Evolutionary conservation across 2,113 vertebrate genomes (phyloP).

Genomic region (Myotis lucifugus): DNA sequence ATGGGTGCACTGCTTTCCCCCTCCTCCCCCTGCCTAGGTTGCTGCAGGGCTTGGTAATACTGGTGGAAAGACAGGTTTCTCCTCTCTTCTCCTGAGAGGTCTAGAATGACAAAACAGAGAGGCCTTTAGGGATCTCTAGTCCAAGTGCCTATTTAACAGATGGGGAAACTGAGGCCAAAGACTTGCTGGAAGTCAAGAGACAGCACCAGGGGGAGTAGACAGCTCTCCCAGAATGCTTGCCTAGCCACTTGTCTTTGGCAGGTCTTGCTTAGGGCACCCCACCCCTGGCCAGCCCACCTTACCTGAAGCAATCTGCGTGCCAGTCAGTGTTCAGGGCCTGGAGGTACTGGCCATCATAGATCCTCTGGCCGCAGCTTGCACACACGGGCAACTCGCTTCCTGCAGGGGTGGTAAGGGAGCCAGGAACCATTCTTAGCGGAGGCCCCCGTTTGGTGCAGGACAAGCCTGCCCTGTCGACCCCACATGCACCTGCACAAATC

Average conservation of each 20-base stretch:
- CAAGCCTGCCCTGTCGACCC: not conserved
- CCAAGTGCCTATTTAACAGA: conserved; percentile 1
- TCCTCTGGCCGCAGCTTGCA: conserved; percentile 92
- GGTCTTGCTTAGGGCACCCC: not conserved
- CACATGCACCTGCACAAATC: not conserved
- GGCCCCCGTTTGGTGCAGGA: not conserved
- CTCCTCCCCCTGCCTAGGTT: not conserved
- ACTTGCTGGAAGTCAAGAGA: not conserved
- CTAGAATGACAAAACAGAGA: not conserved
- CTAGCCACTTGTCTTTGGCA: not conserved
- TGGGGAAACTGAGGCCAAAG: not conserved
- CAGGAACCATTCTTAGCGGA: conserved; percentile 22
- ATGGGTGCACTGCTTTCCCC: not conserved
- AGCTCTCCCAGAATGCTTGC: not conserved
- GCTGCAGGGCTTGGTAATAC: not conserved
- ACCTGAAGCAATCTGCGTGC: conserved; percentile 97
- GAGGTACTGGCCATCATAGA: conserved; percentile 96
- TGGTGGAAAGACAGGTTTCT: not conserved
- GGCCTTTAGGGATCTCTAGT: not conserved
- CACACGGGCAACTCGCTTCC: conserved; percentile 93
- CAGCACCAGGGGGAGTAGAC: not conserved
- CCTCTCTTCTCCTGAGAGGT: not conserved
- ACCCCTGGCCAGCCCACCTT: not conserved
- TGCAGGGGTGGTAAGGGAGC: conserved; percentile 75
- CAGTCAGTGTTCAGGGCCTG: conserved; percentile 95